Conservation (phyloP, 92 coral and sea anemone genomes). For the Zoanthus solanderi region DNA sequence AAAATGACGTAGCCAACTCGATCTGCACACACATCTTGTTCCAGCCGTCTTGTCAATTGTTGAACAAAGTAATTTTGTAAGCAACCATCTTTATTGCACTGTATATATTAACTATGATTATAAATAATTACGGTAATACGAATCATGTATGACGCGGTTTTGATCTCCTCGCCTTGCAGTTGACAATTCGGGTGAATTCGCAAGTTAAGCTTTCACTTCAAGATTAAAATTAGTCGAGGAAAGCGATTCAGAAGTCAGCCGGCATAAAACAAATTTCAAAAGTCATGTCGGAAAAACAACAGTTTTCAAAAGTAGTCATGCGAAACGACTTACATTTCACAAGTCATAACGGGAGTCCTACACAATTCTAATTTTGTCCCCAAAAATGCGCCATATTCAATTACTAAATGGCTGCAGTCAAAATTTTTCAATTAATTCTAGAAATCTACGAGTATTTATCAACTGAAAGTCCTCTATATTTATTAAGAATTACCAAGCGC, state of each 20-base stretch:
- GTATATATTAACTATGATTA: neutral
- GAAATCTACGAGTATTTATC: too few relatives aligned
- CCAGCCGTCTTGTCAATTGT: neutral
- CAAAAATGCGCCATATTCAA: neutral
- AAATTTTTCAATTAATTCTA: too few relatives aligned
- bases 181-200: too few relatives aligned
- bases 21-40: too few relatives aligned
- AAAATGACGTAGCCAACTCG: too few relatives aligned
- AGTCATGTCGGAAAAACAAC: neutral
- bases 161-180: neutral
- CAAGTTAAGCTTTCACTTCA: too few relatives aligned
- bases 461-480: too few relatives aligned
- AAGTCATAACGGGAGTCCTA: neutral
- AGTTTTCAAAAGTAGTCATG: neutral
- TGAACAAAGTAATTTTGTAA: neutral
- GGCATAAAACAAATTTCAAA: neutral
- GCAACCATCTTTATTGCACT: neutral
- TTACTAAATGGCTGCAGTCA: too few relatives aligned
- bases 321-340: neutral
- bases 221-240: slow-evolving; percentile 14
- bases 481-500: too few relatives aligned
- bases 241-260: neutral
- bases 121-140: neutral
- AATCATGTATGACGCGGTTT: neutral
- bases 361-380: neutral